Evolutionary conservation across 2,888 invertebrate species (phyloP), one percentile per base, ranked within the genome.

Genomic region (Bursaphelenchus okinawaensis): DNA sequence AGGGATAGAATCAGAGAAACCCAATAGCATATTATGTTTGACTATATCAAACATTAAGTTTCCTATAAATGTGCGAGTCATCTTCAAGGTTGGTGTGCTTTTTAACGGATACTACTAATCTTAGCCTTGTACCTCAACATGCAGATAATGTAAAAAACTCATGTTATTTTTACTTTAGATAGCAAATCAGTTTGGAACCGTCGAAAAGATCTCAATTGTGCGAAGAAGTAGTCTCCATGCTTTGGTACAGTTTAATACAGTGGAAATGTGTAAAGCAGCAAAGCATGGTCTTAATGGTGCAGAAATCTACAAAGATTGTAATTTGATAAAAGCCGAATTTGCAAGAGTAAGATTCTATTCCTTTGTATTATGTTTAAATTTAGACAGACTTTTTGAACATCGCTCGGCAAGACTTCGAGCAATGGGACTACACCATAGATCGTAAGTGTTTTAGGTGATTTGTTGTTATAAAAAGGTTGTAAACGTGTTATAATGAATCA

Each of bases 301-400:
- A 71, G 96, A 98, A 86, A 95, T 98, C 83, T 98, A 98, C 87
- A 93, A 94, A 56, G 96, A 96, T 72, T 98, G 96, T 87, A 98
- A 96, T 86, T 96, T 96, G 72, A 87, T 98, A 82, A 94, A 95
- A 88, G 94, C 96, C 84, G 96, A 98, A 87, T 98, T 89, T 85
- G 96, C 96, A 64, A 95, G 95, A 91, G 95, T 96, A 85, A 88
- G 73, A 67, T 31, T n/a, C 27, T 0, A 19, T 51, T 51, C 20
- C 20, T 67, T 51, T 62, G 19, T 12, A 27, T 29, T 52, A 20
- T 67, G 20, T 52, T 75, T n/a, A n/a, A n/a, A n/a, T 77, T 58
- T 69, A 80, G 80, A 73, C 75, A 26, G 76, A 78, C 22, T 65
- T 69, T 31, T 80, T 81, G 8, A 73, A 75, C 50, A 75, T 81